phyloP scores from a whole-genome alignment of 2,797 vertebrate genomes.

The Epinephelus coioides region DNA sequence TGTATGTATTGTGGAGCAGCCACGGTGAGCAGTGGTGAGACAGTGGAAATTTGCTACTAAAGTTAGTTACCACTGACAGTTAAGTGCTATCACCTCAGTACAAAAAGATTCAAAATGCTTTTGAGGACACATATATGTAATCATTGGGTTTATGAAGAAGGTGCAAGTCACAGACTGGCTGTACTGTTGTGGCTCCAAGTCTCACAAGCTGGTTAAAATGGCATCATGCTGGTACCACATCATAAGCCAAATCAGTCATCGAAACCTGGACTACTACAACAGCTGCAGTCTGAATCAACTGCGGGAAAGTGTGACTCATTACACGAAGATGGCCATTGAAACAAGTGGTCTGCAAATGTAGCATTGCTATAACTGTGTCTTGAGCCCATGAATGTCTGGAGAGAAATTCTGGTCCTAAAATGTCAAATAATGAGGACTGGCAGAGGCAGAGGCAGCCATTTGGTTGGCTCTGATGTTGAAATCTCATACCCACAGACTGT shows the following conservation, averaged over 20 bases:
- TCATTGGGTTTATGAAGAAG: constrained; percentile 5
- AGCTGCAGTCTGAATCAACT: constrained; percentile 64
- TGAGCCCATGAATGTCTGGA: constrained; percentile 28
- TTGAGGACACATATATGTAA: neutral
- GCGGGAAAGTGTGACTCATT: constrained; percentile 66
- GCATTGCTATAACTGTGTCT: constrained; percentile 33
- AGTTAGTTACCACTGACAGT: neutral
- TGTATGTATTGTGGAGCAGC: neutral
- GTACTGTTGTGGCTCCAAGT: constrained; percentile 7
- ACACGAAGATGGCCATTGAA: constrained; percentile 36
- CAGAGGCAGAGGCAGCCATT: constrained; percentile 6
- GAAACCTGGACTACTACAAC: constrained; percentile 42
- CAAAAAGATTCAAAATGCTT: constrained; percentile 7
- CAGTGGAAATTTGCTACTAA: neutral
- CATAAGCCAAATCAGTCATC: constrained; percentile 42
- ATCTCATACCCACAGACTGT: neutral
- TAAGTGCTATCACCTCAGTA: neutral
- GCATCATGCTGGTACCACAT: constrained; percentile 39
- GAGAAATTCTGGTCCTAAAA: constrained; percentile 45
- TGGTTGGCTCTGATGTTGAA: constrained; percentile 23
- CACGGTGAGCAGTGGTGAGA: neutral
- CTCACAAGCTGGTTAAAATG: constrained; percentile 38
- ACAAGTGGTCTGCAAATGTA: constrained; percentile 34
- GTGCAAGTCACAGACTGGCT: constrained; percentile 1
- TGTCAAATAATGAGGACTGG: constrained; percentile 18